These are phyloP conservation scores for Coregonus suidteri DNA, from an alignment of 2,797 vertebrate species.

Conservation along the genomic window DNA sequence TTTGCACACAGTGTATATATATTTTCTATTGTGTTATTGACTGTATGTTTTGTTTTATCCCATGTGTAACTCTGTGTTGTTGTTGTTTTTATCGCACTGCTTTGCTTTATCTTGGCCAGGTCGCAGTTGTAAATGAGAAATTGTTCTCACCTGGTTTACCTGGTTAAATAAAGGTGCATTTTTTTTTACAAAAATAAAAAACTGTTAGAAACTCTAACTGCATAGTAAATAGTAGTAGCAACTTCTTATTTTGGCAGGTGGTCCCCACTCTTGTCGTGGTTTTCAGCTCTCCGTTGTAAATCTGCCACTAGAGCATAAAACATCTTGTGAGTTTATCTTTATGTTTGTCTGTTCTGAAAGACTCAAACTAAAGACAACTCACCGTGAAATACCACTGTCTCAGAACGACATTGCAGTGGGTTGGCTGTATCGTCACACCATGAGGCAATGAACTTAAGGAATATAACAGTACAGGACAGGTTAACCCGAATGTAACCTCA, in stretches of 20 bases:
- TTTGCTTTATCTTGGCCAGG: too few species aligned
- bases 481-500: not conserved
- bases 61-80: too few species aligned
- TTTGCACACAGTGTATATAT: too few species aligned
- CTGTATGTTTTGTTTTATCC: too few species aligned
- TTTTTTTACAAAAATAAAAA: too few species aligned
- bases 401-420: slow-evolving; percentile 1
- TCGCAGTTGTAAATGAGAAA: too few species aligned
- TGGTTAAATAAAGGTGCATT: too few species aligned
- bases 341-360: slow-evolving; percentile 33
- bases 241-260: slow-evolving; percentile 54
- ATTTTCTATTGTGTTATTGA: too few species aligned
- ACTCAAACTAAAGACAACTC: slow-evolving; percentile 1
- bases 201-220: slow-evolving; percentile 13
- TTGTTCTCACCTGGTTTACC: too few species aligned
- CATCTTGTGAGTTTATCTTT: slow-evolving; percentile 32
- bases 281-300: slow-evolving; percentile 33
- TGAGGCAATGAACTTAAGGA: not conserved
- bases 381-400: slow-evolving; percentile 10
- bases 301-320: slow-evolving; percentile 21
- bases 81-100: too few species aligned
- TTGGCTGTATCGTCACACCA: not conserved
- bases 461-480: not conserved
- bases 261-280: slow-evolving; percentile 30
- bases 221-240: slow-evolving; percentile 28